Percentiles rank a stretch among this genome's conserved stretches.
These are phyloP conservation scores for Scrobipalpa costella DNA, from an alignment of 2,888 invertebrate species.

Conservation along the genomic window DNA sequence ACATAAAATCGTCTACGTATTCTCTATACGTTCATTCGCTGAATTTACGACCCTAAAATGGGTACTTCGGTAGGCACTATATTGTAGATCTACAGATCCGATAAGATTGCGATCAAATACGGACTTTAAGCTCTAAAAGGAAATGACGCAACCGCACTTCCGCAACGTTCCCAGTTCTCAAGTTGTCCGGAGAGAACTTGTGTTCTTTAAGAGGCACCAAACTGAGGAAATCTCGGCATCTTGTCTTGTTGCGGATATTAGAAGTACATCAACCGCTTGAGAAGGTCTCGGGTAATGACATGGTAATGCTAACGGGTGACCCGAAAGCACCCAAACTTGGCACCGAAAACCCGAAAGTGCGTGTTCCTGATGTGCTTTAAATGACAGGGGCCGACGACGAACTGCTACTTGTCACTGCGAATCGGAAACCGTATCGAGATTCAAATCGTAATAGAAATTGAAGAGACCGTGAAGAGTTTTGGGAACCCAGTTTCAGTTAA, in stretches of 20 bases:
- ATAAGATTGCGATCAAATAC: slow-evolving; percentile 1
- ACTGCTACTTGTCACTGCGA: background rate
- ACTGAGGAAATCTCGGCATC: background rate
- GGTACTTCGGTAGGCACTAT: too few relatives aligned
- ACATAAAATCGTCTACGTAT: too few relatives aligned
- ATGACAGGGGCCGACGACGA: background rate
- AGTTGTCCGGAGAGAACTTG: background rate
- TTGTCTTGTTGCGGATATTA: slow-evolving; percentile 24
- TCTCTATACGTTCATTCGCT: background rate
- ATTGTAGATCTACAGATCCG: background rate
- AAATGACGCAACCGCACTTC: slow-evolving; percentile 7
- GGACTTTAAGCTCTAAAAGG: background rate
- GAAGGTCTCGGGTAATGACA: slow-evolving; percentile 17
- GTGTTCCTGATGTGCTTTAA: slow-evolving; percentile 19
- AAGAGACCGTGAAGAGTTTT: background rate
- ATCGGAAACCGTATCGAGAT: slow-evolving; percentile 5
- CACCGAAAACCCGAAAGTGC: slow-evolving; percentile 12
- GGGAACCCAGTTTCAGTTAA: background rate
- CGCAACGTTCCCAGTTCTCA: background rate
- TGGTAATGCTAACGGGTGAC: slow-evolving; percentile 32
- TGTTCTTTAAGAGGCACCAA: background rate
- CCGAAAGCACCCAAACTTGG: slow-evolving; percentile 22
- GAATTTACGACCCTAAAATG: background rate
- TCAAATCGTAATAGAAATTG: background rate
- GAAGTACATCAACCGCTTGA: slow-evolving; percentile 13